Percentiles rank a stretch among this genome's conserved stretches.
Conservation (phyloP, 2,113 vertebrate species). For the Ptilonorhynchus violaceus region DNA sequence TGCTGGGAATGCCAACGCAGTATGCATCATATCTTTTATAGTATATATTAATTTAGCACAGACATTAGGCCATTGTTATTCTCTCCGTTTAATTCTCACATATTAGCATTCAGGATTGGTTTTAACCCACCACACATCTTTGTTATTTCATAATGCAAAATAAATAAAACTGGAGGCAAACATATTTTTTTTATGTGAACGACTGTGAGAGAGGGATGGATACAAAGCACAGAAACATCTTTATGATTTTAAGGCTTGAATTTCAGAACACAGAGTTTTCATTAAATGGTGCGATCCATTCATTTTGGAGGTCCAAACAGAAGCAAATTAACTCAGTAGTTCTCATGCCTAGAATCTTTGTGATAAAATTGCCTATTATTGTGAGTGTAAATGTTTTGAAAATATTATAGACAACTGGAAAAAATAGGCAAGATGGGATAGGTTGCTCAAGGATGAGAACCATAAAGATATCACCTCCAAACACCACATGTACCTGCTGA, state of each 20-base stretch:
- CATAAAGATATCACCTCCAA: background rate
- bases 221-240: conserved; percentile 5
- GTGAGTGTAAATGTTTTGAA: conserved; percentile 41
- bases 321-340: conserved; percentile 51
- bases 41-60: conserved; percentile 23
- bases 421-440: background rate
- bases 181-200: background rate
- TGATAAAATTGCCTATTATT: conserved; percentile 56
- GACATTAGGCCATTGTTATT: background rate
- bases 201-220: background rate
- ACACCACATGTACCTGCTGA: background rate
- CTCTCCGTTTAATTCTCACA: conserved; percentile 21
- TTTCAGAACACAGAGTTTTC: conserved; percentile 32
- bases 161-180: conserved; percentile 50
- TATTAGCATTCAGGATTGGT: conserved; percentile 37
- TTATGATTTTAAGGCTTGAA: conserved; percentile 47
- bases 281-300: conserved; percentile 38
- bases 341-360: conserved; percentile 51
- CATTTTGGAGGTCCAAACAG: conserved; percentile 42
- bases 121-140: conserved; percentile 7
- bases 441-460: conserved; percentile 1
- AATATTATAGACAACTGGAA: conserved; percentile 18
- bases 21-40: conserved; percentile 41
- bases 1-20: conserved; percentile 4
- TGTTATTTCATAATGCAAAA: conserved; percentile 44